Evolutionary conservation across 2,797 vertebrate genomes (phyloP), one percentile per base, ranked within the genome.

Genomic region (Pipistrellus pipistrellus): DNA sequence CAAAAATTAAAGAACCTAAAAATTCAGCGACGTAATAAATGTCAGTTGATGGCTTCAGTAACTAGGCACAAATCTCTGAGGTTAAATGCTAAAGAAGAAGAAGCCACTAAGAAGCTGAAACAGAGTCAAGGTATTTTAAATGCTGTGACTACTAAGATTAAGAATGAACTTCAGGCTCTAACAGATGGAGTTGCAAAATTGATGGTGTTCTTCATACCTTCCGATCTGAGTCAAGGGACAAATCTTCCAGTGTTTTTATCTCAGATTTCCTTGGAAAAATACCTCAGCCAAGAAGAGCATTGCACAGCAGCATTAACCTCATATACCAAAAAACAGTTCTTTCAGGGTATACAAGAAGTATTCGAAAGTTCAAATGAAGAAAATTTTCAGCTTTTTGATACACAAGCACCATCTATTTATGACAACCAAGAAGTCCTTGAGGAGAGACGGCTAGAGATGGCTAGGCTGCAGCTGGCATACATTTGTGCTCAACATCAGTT

Each of bases 401-500:
- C 98, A 73, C 98, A 98, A 75, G 97, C 98, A 41, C 97, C 97
- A 86, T 97, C 97, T 62, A 44, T 95, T 66, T 86, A 73, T 92
- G 98, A 97, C 25, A 98, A 98, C 48, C 94, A 98, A 30, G 96
- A 93, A 18, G 15, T 96, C 62, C 97, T 97, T 82, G 98, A 99
- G 66, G 97, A 94, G 48, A 98, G 95, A 90, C 98, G 96, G n/a
- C 97, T 94, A 2, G 99, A 99, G 97, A 98, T 99, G 97, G 98
- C 98, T 62, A 98, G 98, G 96, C 98, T 99, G 72, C 99, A 99
- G 97, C 98, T 99, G 95, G 98, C 99, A 0, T 98, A 99, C 93
- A 97, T 99, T 78, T 98, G 99, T 96, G 98, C 97, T 15, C 99
- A 99, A 57, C 98, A 98, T 94, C 98, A 99, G 92, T 96, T 99